Evolutionary conservation across 1,140 invertebrate genomes (phyloP).

Genomic region (Atta cephalotes): DNA sequence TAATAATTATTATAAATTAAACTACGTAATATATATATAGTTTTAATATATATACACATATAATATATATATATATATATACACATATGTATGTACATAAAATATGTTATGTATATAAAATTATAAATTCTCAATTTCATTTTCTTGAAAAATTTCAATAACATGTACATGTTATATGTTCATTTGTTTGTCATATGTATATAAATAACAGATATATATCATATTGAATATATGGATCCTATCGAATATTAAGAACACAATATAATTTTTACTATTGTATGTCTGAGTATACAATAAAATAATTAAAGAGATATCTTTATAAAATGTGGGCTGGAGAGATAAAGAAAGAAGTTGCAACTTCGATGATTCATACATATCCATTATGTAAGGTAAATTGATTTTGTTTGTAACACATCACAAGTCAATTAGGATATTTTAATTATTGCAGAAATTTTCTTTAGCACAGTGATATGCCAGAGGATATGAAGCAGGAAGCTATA

Average conservation of each 20-base stretch:
- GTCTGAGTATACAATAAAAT: neutral
- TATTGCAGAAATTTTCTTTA: slow-evolving; percentile 74
- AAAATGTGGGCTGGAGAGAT: slow-evolving; percentile 81
- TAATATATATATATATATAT: neutral
- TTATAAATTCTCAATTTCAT: too few species aligned
- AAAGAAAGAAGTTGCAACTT: slow-evolving; percentile 81
- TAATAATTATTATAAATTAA: neutral
- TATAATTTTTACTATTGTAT: neutral
- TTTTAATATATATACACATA: neutral
- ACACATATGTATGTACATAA: neutral
- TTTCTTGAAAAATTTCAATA: slow-evolving; percentile 4
- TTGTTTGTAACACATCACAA: neutral
- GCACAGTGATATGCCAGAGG: slow-evolving; percentile 96
- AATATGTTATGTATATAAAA: neutral
- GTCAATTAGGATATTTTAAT: neutral
- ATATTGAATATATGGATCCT: neutral
- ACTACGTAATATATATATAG: neutral
- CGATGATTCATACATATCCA: slow-evolving; percentile 83
- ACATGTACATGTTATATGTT: neutral
- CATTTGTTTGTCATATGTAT: slow-evolving; percentile 32
- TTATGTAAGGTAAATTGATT: slow-evolving; percentile 80
- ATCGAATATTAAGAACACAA: neutral
- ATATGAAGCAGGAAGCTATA: slow-evolving; percentile 95
- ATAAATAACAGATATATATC: slow-evolving; percentile 24
- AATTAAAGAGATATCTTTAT: neutral